Percentiles rank a stretch among this genome's conserved stretches.
Evolutionary conservation across 2,888 invertebrate species (phyloP).

Genomic region (Plusia festucae): DNA sequence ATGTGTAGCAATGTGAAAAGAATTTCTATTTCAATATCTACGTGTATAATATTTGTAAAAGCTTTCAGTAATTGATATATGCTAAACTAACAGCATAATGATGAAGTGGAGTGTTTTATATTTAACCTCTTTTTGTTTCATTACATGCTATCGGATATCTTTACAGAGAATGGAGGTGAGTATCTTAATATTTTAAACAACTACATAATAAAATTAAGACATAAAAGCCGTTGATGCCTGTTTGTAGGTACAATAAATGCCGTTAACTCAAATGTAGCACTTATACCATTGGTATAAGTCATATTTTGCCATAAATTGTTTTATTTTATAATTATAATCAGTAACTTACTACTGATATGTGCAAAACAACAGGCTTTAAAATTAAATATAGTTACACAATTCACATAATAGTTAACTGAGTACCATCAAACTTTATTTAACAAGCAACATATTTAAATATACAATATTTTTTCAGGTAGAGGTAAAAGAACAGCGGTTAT

Average conservation of each 20-base stretch:
- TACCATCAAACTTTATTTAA: not conserved
- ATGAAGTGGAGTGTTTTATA: constrained; percentile 61
- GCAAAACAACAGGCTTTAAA: no score
- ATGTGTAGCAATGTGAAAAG: constrained; percentile 15
- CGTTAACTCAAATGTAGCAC: not conserved
- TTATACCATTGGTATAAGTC: not conserved
- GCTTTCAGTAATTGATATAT: constrained; percentile 54
- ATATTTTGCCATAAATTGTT: not conserved
- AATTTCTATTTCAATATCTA: constrained; percentile 33
- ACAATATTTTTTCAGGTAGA: constrained; percentile 79
- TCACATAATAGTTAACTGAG: constrained; percentile 3
- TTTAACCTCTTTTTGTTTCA: constrained; percentile 77
- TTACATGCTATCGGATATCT: constrained; percentile 84
- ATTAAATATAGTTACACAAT: no score
- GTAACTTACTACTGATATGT: not conserved
- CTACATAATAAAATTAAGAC: not conserved
- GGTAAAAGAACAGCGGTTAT: constrained; percentile 97
- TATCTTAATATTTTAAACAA: constrained; percentile 54
- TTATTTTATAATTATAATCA: not conserved
- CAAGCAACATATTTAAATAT: constrained; percentile 3
- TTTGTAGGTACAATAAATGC: not conserved
- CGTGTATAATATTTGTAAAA: constrained; percentile 55
- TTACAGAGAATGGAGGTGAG: constrained; percentile 87
- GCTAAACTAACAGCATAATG: constrained; percentile 56
- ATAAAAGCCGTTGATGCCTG: not conserved